A percentile compares a stretch with the other conserved stretches of the same genome.
phyloP scores from a whole-genome alignment of 2,113 vertebrate species.

The Elephas maximus region DNA sequence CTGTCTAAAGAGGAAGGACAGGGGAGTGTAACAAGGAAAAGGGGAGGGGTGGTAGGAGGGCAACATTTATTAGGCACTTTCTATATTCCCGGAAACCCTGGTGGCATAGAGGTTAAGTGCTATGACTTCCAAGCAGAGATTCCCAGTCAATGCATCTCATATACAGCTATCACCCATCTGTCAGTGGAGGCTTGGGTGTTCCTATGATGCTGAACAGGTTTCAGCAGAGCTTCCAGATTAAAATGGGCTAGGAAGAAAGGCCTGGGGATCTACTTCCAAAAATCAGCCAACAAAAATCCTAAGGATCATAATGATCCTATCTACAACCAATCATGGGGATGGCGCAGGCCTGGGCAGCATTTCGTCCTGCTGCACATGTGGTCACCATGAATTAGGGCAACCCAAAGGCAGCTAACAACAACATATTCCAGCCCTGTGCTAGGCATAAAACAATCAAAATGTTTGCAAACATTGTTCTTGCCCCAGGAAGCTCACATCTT shows the following conservation, averaged over 20 bases:
- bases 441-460: background rate
- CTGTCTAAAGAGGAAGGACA: background rate
- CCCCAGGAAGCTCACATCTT: background rate
- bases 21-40: background rate
- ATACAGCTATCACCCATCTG: background rate
- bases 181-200: background rate
- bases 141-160: background rate
- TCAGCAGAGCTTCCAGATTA: background rate
- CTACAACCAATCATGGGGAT: too few species aligned
- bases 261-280: too few species aligned
- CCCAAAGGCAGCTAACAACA: background rate
- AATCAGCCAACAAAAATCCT: too few species aligned
- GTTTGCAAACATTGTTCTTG: background rate
- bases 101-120: too few species aligned
- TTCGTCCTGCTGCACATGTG: background rate
- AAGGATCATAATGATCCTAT: too few species aligned
- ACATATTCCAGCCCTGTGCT: too few species aligned
- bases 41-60: background rate
- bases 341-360: too few species aligned
- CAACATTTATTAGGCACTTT: too few species aligned
- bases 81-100: background rate
- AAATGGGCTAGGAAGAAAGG: too few species aligned
- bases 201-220: background rate
- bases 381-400: background rate
- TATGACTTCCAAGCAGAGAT: background rate